Evolutionary conservation across 2,888 invertebrate species (phyloP), one percentile per base, ranked within the genome.

Genomic region (Amphiduros pacificus): DNA sequence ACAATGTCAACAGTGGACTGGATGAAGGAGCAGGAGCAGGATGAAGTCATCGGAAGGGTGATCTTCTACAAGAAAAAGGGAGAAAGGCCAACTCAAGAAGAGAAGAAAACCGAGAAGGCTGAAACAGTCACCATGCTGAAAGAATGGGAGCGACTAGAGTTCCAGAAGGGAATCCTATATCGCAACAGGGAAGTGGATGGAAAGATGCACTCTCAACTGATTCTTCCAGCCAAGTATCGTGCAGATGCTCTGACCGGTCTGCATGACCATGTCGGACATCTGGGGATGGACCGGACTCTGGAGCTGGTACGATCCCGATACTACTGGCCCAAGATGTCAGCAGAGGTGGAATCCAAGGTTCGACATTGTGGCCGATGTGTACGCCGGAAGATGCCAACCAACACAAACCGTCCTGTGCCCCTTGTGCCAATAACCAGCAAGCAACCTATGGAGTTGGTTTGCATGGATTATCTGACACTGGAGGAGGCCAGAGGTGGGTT

Each of bases 391-490:
- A n/a, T n/a, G n/a, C n/a, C n/a, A n/a, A n/a, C n/a, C n/a, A n/a
- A n/a, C n/a, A n/a, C n/a, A n/a, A n/a, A n/a, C n/a, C n/a, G n/a
- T n/a, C n/a, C n/a, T n/a, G n/a, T n/a, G n/a, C n/a, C n/a, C n/a
- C 17, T 66, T 9, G 49, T 58, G 5, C 31, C 14, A 26, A 61
- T 67, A 6, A 3, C 11, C 14, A 51, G 62, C 0, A 50, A 50
- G 27, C 26, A 50, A 44, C 66, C 67, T 3, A 26, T 69, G 40
- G 61, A 68, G 41, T 31, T 66, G 1, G 58, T 68, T 11, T 61
- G 61, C 27, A 61, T 68, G 9, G 63, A 64, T 49, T 68, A 61
- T 32, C 24, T 64, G n/a, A 31, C 52, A 20, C 22, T 66, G 24
- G 66, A 69, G 22, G 31, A 24, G 31, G 52, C 61, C 1, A 63